Evolutionary conservation across 2,113 vertebrate species (phyloP), one percentile per base, ranked within the genome.

Genomic region (Limnothrissa miodon): DNA sequence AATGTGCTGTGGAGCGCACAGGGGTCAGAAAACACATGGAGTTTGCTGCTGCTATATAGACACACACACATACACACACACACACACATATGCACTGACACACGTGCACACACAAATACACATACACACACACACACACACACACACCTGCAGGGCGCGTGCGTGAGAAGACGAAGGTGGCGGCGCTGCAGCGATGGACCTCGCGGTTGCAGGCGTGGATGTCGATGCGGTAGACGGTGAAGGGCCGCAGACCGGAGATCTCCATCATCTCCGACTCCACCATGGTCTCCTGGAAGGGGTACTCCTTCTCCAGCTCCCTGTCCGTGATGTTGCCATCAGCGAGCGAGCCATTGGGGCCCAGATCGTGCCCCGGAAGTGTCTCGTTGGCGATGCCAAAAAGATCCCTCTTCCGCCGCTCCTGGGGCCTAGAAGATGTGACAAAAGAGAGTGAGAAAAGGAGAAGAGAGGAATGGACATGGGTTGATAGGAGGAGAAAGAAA

Each of bases 191-290:
- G 82, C 95, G 94, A 0, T 95, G 94, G 1, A 97, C 96, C 89
- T 98, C 96, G 0, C 98, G 95, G 86, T 99, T 99, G 85, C 98
- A 99, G 86, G 97, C 98, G 80, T 99, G 98, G 56, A 99, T 96
- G 86, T 99, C 97, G 0, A 99, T 97, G 82, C 97, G 97, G 92
- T 99, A 99, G 6, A 98, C 92, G 0, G 98, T 98, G 83, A 99
- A 99, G 39, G 97, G 97, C 79, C 91, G 94, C 81, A 99, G 94
- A 83, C 95, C 92, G 1, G 93, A 93, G 81, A 99, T 98, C 1
- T 99, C 96, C 0, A 96, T 95, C 56, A 91, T 93, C 88, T 99
- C 98, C 45, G 93, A 90, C 81, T 91, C 89, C 53, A 95, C 96
- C 84, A 93, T 96, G 83, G 91, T 95, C 87, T 98, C 95, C 0